These are phyloP conservation scores for Diachasma alloeum DNA, from an alignment of 1,140 invertebrate genomes.

Conservation along the genomic window DNA sequence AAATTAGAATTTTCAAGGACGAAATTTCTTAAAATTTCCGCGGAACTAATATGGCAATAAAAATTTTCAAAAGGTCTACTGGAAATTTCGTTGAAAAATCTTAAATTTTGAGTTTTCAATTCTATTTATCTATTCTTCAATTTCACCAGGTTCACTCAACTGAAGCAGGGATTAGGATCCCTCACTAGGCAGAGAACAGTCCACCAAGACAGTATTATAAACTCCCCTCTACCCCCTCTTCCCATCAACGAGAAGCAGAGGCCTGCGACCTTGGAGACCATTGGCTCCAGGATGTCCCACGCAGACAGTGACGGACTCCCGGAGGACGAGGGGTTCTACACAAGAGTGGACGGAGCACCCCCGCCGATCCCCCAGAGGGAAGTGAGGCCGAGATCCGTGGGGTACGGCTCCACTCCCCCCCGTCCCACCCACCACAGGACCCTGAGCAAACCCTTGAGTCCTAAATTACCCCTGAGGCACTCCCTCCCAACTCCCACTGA, in stretches of 20 bases:
- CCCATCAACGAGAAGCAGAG: slow-evolving; percentile 68
- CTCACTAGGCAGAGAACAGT: slow-evolving; percentile 71
- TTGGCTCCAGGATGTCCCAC: slow-evolving; percentile 49
- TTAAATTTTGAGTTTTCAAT: too few species aligned
- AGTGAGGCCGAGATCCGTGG: slow-evolving; percentile 66
- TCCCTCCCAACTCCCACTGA: slow-evolving; percentile 63
- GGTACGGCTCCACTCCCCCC: slow-evolving; percentile 66
- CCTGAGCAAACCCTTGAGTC: slow-evolving; percentile 70
- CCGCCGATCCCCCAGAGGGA: slow-evolving; percentile 69
- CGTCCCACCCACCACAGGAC: slow-evolving; percentile 69
- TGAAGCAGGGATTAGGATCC: slow-evolving; percentile 76
- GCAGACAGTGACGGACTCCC: slow-evolving; percentile 51
- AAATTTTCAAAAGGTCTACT: too few species aligned
- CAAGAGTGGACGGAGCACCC: slow-evolving; percentile 58
- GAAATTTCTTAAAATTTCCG: too few species aligned
- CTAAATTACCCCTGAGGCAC: slow-evolving; percentile 66
- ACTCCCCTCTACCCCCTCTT: slow-evolving; percentile 77
- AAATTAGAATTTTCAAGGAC: too few species aligned
- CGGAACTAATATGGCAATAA: too few species aligned
- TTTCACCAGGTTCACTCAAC: slow-evolving; percentile 73
- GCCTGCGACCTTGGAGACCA: slow-evolving; percentile 51
- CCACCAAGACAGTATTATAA: slow-evolving; percentile 77
- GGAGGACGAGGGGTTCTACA: slow-evolving; percentile 61
- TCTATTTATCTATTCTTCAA: too few species aligned
- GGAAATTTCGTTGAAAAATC: too few species aligned